phyloP scores from a whole-genome alignment of 2,797 vertebrate genomes.

The Anas bahamensis region DNA sequence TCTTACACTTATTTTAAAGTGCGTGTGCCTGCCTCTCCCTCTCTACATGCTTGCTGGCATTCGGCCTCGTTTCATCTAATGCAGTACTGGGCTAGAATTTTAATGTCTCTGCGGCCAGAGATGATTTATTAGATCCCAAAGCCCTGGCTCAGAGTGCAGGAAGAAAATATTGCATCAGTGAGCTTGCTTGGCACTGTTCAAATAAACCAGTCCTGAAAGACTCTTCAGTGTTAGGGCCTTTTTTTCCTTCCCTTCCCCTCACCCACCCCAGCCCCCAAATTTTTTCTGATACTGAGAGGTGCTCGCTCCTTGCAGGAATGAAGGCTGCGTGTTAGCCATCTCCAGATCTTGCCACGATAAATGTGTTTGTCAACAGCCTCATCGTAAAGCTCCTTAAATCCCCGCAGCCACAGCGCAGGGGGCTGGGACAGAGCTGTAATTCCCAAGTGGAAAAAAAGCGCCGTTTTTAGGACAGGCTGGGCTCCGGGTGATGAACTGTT shows the following conservation, averaged over 20 bases:
- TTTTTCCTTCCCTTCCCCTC: background rate
- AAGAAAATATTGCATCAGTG: constrained; percentile 69
- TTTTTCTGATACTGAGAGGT: background rate
- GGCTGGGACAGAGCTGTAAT: background rate
- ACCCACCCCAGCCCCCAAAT: fast-evolving
- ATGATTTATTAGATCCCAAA: constrained; percentile 75
- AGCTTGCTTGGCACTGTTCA: constrained; percentile 60
- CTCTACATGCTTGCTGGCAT: constrained; percentile 6
- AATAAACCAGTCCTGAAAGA: constrained; percentile 67
- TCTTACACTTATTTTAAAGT: background rate
- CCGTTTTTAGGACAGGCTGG: background rate
- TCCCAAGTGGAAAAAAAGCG: background rate
- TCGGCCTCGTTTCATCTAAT: constrained; percentile 61
- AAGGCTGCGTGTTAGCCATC: background rate
- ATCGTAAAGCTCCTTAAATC: background rate
- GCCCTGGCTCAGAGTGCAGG: constrained; percentile 57
- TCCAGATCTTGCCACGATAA: background rate
- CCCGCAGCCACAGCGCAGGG: fast-evolving
- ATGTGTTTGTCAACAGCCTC: background rate
- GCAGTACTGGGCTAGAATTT: constrained; percentile 69
- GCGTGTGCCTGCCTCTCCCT: background rate
- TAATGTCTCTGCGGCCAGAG: constrained; percentile 69
- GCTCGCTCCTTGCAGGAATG: background rate
- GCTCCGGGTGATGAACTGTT: background rate
- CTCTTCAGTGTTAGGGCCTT: constrained; percentile 4